Evolutionary conservation across 2,888 invertebrate species (phyloP), one percentile per base, ranked within the genome.

Genomic region (Parnassius glacialis): DNA sequence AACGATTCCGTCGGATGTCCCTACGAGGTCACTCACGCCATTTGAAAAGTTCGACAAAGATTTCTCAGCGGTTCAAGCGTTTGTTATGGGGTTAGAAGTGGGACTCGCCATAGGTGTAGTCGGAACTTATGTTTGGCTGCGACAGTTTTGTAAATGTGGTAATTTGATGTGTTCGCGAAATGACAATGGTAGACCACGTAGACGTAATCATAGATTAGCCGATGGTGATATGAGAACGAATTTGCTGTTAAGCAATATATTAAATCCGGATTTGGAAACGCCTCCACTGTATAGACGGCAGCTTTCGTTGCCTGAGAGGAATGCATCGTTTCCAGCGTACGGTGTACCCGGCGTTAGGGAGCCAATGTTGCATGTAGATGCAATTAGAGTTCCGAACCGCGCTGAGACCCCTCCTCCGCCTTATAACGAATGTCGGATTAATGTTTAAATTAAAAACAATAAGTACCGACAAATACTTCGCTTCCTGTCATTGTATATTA

Each of bases 381-480:
- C 85, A 9, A 78, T 89, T 7, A 72, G 84, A 5, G 52, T 83
- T 10, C 76, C 65, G 73, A 88, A 57, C 68, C 82, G 9, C 13
- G 65, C 70, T 2, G 92, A 92, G 67, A 92, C 92, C 0, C 92
- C 92, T 0, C 92, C 92, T 0, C 92, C 92, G 1, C 87, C 92
- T 0, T 92, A 92, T 66, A 75, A 83, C 57, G 90, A 91, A 62
- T 88, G 87, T 68, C 80, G 85, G 53, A 73, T 83, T 34, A 84
- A 81, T 66, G 71, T 83, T 67, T 84, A 57, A 54, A 51, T 34
- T 34, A 34, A 25, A 25, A 34, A 34, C 34, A 34, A 34, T 34
- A 34, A 34, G 5, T 34, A 34, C 34, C 34, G 7, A 34, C 34
- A 34, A 34, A 34, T 48, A 12, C 3, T 9, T 7, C 10, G 34